Conservation (phyloP, 2,113 vertebrate genomes). For the Alligator mississippiensis region DNA sequence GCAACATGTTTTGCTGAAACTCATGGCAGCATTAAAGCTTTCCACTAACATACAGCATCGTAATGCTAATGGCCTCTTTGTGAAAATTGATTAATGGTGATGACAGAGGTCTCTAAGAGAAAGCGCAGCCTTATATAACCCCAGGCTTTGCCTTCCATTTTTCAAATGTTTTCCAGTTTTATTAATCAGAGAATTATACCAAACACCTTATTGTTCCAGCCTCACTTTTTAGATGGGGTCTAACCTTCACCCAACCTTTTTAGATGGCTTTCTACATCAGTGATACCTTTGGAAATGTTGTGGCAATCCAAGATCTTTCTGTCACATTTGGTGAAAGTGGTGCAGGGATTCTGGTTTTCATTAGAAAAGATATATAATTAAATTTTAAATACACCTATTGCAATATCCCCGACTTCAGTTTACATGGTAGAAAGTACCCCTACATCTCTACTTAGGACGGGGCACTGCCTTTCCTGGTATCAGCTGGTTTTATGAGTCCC, state of each 20-base stretch:
- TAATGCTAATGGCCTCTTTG: not conserved
- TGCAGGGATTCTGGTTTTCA: no score
- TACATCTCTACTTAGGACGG: not conserved
- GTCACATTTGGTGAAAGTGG: not conserved
- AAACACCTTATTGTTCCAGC: not conserved
- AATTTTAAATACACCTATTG: fast-evolving
- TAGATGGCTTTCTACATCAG: not conserved
- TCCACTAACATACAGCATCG: not conserved
- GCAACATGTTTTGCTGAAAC: not conserved
- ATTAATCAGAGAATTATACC: not conserved
- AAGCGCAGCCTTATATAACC: not conserved
- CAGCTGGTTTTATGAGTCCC: not conserved
- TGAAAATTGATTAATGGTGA: not conserved
- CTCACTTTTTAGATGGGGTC: no score
- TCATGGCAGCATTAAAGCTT: not conserved
- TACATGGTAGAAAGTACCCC: fast-evolving
- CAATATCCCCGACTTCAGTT: not conserved
- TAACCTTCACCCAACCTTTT: no score
- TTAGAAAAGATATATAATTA: not conserved
- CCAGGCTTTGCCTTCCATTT: not conserved
- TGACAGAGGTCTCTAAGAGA: not conserved
- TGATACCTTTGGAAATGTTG: not conserved
- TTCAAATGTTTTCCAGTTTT: not conserved
- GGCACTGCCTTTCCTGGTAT: not conserved
- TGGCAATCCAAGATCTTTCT: not conserved